Evolutionary conservation across 37 sponge, comb jelly and placozoan species (phyloP).

Genomic region (Beroe forskalii): DNA sequence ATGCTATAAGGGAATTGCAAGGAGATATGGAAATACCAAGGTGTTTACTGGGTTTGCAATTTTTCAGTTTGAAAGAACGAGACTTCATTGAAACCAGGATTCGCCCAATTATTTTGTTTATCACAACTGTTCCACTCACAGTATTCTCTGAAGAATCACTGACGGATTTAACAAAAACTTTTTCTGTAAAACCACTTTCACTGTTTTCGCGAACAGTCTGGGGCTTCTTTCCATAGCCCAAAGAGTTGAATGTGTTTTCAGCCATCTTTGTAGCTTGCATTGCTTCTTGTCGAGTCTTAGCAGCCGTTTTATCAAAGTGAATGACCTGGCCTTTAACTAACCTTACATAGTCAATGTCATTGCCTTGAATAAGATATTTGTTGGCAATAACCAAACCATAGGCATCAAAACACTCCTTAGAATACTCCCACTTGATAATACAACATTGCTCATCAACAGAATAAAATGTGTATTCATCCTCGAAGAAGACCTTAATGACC

Average conservation of each 20-base stretch:
- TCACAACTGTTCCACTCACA: slow-evolving; percentile 29
- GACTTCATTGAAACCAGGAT: slow-evolving; percentile 37
- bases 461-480: slow-evolving; percentile 18
- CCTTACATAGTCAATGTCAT: slow-evolving; percentile 6
- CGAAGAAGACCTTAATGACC: background rate
- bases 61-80: slow-evolving; percentile 1
- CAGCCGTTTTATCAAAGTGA: background rate
- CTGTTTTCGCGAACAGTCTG: slow-evolving; percentile 7
- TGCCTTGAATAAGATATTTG: background rate
- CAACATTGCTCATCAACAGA: background rate
- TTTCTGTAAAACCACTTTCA: slow-evolving; percentile 37
- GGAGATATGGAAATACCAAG: slow-evolving; percentile 34
- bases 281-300: slow-evolving; percentile 41
- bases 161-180: slow-evolving; percentile 3
- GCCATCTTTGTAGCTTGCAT: slow-evolving; percentile 14
- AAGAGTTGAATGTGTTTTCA: background rate
- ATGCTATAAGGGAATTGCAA: background rate
- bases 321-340: background rate
- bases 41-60: background rate
- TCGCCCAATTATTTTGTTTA: slow-evolving; percentile 9
- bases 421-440: slow-evolving; percentile 56
- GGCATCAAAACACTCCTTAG: slow-evolving; percentile 25
- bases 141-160: background rate
- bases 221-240: slow-evolving; percentile 4
- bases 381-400: slow-evolving; percentile 24